Evolutionary conservation across 1,140 invertebrate species (phyloP), one percentile per base, ranked within the genome.

Genomic region (Parasteatoda tepidariorum): DNA sequence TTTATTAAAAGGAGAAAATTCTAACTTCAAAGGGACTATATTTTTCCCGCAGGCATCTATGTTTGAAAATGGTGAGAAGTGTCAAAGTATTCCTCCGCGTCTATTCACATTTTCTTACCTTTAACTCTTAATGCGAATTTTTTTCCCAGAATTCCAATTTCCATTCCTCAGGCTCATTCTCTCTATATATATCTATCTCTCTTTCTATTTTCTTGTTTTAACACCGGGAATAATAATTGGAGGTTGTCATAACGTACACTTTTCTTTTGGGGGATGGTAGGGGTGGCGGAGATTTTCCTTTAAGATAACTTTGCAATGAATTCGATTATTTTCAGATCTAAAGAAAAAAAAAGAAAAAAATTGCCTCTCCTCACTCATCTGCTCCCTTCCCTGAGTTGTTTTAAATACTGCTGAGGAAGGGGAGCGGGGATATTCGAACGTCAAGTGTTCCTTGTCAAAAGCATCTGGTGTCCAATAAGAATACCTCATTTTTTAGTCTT

Each of bases 281-380:
- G 38, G 38, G 38, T 48, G 9, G 38, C 38, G n/a, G 48, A 48
- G 22, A 13, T 61, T 22, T 59, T 59, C 31, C 13, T 66, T 78
- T 66, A 66, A 78, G 61, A 78, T 66, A 66, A 55, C 34, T 78
- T 66, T 78, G 61, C 74, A 30, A 78, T 78, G 74, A 78, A 78
- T 78, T 78, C 61, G 74, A 78, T 78, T 78, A 78, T 66, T 78
- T 78, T 57, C 22, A 18, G 31, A 28, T 33, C 28, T 31, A n/a
- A 30, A 18, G 18, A 66, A 31, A 66, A 31, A 11, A 30, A 66
- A 31, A 3, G 28, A 31, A n/a, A 13, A 31, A 24, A 26, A n/a
- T 41, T 3, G 24, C 24, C n/a, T 57, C 55, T 57, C 55, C 33
- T 31, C 38, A 48, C 9, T 48, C 9, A 48, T 48, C 9, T 18